Evolutionary conservation across 92 coral and sea anemone species (phyloP).

Genomic region (Pocillopora grandis): DNA sequence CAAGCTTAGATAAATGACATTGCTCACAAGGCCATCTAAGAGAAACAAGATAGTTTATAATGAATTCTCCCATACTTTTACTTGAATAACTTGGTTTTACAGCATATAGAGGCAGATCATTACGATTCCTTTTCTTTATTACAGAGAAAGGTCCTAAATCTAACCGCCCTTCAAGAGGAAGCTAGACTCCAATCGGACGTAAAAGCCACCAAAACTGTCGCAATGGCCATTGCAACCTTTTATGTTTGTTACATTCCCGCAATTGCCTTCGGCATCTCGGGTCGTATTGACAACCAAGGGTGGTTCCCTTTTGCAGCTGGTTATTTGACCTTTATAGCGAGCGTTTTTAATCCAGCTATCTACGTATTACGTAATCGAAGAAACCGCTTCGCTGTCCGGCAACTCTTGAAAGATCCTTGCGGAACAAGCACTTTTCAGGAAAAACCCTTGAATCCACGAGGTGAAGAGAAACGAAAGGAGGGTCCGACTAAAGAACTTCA

Average conservation of each 20-base stretch:
- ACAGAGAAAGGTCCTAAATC: slow-evolving; percentile 2
- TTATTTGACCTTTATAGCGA: neutral
- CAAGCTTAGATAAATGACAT: too few species aligned
- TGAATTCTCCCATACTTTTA: too few species aligned
- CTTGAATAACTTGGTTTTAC: neutral
- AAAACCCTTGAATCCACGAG: neutral
- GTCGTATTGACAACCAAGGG: neutral
- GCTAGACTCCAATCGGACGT: neutral
- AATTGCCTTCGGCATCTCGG: neutral
- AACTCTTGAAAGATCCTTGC: slow-evolving; percentile 9
- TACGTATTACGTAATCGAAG: slow-evolving; percentile 9
- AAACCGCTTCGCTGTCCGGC: neutral
- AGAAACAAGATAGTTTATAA: too few species aligned
- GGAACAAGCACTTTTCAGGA: neutral
- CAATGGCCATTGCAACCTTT: neutral
- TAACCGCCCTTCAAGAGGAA: neutral
- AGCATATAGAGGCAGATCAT: neutral
- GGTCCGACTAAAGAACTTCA: neutral
- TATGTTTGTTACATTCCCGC: slow-evolving; percentile 10
- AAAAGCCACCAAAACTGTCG: slow-evolving; percentile 15
- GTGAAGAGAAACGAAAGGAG: neutral
- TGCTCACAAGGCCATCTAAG: too few species aligned
- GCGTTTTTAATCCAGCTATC: slow-evolving; percentile 17
- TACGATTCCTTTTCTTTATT: neutral
- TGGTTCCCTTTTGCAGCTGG: neutral